phyloP scores from a whole-genome alignment of 2,888 invertebrate species.

The Ypsolopha sequella region DNA sequence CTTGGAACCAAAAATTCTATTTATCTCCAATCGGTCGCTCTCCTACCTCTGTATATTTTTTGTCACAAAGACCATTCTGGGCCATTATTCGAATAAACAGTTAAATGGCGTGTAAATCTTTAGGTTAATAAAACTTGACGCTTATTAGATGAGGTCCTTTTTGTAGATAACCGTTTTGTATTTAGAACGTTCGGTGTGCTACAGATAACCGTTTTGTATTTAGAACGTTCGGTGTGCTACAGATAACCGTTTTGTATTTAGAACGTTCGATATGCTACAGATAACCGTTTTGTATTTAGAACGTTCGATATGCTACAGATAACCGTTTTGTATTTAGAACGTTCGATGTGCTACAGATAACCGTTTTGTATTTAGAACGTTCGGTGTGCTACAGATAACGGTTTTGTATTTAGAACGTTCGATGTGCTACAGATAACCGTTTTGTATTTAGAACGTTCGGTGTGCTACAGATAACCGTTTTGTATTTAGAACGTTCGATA shows the following conservation, averaged over 20 bases:
- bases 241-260: constrained; percentile 33
- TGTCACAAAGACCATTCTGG: neutral
- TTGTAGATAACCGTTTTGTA: no score
- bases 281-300: constrained; percentile 31
- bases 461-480: constrained; percentile 31
- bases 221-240: constrained; percentile 22
- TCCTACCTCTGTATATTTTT: neutral
- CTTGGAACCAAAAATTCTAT: no score
- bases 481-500: constrained; percentile 27
- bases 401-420: constrained; percentile 25
- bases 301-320: constrained; percentile 30
- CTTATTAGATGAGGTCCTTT: constrained; percentile 8
- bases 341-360: constrained; percentile 33
- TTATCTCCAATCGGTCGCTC: neutral
- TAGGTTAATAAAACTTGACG: constrained; percentile 24
- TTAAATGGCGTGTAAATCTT: constrained; percentile 43
- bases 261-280: constrained; percentile 26
- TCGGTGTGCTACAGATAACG: constrained; percentile 32
- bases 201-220: constrained; percentile 33
- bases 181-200: constrained; percentile 24
- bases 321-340: constrained; percentile 26
- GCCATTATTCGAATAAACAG: neutral
- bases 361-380: constrained; percentile 24
- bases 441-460: constrained; percentile 27
- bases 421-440: constrained; percentile 31